Evolutionary conservation across 2,797 vertebrate genomes (phyloP).

Genomic region (Mastacembelus armatus): DNA sequence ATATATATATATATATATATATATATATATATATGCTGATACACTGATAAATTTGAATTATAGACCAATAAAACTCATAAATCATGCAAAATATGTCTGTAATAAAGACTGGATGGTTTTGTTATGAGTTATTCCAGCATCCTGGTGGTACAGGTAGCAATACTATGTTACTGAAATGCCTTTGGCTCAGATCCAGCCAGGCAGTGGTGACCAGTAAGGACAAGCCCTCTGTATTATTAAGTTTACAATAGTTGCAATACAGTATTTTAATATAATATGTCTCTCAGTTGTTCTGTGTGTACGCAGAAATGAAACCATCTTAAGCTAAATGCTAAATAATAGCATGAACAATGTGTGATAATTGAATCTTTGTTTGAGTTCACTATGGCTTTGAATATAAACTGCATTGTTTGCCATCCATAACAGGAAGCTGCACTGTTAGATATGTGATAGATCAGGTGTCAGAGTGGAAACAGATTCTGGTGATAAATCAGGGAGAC

Average conservation of each 20-base stretch:
- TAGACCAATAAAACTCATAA: slow-evolving; percentile 35
- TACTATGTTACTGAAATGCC: slow-evolving; percentile 2
- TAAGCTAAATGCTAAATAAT: background rate
- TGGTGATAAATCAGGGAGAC: slow-evolving; percentile 45
- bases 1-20: slow-evolving; percentile 27
- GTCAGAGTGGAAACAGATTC: slow-evolving; percentile 24
- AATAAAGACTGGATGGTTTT: slow-evolving; percentile 25
- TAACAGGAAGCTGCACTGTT: background rate
- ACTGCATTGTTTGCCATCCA: background rate
- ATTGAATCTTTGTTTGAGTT: background rate
- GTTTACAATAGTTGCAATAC: no score
- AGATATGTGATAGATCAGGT: slow-evolving; percentile 23
- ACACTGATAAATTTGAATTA: slow-evolving; percentile 45
- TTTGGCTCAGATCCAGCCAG: slow-evolving; percentile 1
- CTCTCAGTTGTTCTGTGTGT: background rate
- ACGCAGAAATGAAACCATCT: background rate
- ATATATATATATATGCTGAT: slow-evolving; percentile 17
- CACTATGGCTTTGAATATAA: background rate
- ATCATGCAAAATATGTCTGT: slow-evolving; percentile 38
- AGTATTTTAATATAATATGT: background rate
- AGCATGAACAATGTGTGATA: background rate
- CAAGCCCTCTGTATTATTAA: no score
- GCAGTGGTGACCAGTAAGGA: no score
- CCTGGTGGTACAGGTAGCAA: slow-evolving; percentile 13
- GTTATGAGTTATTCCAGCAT: slow-evolving; percentile 7